Evolutionary conservation across 2,113 vertebrate species (phyloP), one percentile per base, ranked within the genome.

Genomic region (Telmatochromis sp.): DNA sequence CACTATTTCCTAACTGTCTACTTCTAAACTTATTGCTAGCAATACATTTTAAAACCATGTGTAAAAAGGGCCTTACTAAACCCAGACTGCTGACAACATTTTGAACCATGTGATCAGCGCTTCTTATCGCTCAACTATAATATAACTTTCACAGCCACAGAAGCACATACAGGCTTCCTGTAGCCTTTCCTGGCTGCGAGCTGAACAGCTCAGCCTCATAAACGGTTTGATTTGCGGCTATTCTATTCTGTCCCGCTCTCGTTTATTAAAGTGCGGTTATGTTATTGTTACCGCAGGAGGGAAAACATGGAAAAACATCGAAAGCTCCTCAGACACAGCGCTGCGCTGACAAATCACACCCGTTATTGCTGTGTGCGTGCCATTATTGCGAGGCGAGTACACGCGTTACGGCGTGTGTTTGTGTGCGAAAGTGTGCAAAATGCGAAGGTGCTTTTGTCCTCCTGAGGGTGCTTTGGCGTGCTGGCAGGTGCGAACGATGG

Each of bases 181-280:
- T 91, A 86, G 86, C 87, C 70, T 35, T 85, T 37, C 80, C 91
- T 84, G 92, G 91, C 90, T 89, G 87, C 42, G 1, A 3, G 33
- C 51, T 63, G 42, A 90, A 45, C 86, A 87, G 91, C 86, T 26
- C 88, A 47, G 93, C 79, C 94, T 95, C 94, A 90, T 94, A 92
- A 95, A 95, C 81, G 33, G 53, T 68, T 92, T 95, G 93, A 94
- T 94, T 96, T 94, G 94, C 89, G 37, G 82, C 89, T 89, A 84
- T 91, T 92, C 79, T 93, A 87, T 86, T 90, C 88, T 60, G 88
- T 89, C 89, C 85, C 84, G 94, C 94, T 94, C 89, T 88, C 89
- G 54, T 95, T 95, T 94, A 95, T 91, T 90, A 95, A 92, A 93
- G 93, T 91, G 90, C 90, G 88, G 92, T 95, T 93, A 87, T 92